Conservation (phyloP, 2,113 vertebrate genomes). For the Brachyistius frenatus region DNA sequence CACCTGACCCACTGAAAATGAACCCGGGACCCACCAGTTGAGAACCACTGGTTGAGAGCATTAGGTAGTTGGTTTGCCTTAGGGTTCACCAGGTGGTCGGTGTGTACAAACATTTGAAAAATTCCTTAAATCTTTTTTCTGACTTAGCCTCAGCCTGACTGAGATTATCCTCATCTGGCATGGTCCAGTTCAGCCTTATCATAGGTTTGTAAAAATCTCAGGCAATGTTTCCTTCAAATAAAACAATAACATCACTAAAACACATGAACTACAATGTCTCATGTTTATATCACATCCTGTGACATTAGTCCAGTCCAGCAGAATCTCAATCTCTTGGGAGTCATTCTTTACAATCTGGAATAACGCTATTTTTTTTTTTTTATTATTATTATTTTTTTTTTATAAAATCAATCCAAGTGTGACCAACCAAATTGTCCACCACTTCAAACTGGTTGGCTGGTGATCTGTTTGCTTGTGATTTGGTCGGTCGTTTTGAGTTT, state of each 20-base stretch:
- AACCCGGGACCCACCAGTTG: too few species aligned
- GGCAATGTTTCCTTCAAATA: too few species aligned
- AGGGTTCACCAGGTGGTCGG: slow-evolving; percentile 18
- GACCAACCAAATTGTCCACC: background rate
- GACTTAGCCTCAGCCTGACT: slow-evolving; percentile 25
- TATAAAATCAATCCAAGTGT: background rate
- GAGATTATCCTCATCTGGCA: slow-evolving; percentile 12
- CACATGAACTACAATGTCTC: too few species aligned
- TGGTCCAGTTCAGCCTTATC: slow-evolving; percentile 15
- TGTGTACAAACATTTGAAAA: slow-evolving; percentile 1
- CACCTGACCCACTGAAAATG: too few species aligned
- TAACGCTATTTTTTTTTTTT: background rate
- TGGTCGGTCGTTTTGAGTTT: too few species aligned
- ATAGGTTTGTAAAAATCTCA: slow-evolving; percentile 7
- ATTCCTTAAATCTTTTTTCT: slow-evolving; percentile 30
- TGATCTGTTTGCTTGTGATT: background rate
- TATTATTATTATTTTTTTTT: too few species aligned
- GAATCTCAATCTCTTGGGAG: background rate
- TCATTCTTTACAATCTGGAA: background rate
- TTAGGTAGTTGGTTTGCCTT: background rate
- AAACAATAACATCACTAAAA: too few species aligned
- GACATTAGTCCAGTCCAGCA: background rate
- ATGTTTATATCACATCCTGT: too few species aligned
- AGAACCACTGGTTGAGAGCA: background rate
- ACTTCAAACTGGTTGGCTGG: background rate